phyloP scores from a whole-genome alignment of 2,113 vertebrate genomes.

The Spea bombifrons region DNA sequence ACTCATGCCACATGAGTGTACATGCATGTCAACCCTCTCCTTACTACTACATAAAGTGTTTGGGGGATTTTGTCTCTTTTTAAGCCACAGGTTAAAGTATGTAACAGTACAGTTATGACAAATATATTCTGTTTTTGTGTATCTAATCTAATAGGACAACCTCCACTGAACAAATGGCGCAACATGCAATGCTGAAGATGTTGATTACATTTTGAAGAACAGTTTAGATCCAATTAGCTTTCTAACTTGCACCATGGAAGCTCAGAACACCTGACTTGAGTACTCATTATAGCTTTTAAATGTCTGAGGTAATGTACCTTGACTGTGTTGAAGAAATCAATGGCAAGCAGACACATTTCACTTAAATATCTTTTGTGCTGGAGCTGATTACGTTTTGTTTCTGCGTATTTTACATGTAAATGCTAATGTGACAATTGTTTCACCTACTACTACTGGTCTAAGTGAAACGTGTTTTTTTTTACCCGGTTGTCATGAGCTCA shows the following conservation, averaged over 20 bases:
- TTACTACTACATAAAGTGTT: too few relatives aligned
- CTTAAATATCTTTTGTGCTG: conserved; percentile 33
- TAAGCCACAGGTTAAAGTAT: too few relatives aligned
- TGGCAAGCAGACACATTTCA: conserved; percentile 29
- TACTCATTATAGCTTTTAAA: conserved; percentile 38
- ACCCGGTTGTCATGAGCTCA: too few relatives aligned
- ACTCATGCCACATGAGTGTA: too few relatives aligned
- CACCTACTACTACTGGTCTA: too few relatives aligned
- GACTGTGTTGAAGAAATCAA: conserved; percentile 39
- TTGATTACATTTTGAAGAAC: conserved; percentile 8
- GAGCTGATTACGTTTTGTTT: conserved; percentile 6
- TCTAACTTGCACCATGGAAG: conserved; percentile 13
- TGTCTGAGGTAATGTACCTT: conserved; percentile 40
- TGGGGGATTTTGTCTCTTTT: too few relatives aligned
- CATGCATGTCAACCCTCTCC: too few relatives aligned
- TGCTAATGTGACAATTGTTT: not conserved
- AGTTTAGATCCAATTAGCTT: conserved; percentile 21
- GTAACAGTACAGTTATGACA: too few relatives aligned
- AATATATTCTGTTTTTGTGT: too few relatives aligned
- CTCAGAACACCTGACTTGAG: conserved; percentile 34
- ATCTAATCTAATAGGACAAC: not conserved
- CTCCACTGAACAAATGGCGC: not conserved
- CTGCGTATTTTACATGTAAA: conserved; percentile 6
- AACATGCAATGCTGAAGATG: not conserved
- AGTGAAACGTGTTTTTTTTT: too few relatives aligned